Percentiles rank a stretch among this genome's conserved stretches.
Conservation (phyloP, 1,140 invertebrate genomes). For the Melipona quadrifasciata region DNA sequence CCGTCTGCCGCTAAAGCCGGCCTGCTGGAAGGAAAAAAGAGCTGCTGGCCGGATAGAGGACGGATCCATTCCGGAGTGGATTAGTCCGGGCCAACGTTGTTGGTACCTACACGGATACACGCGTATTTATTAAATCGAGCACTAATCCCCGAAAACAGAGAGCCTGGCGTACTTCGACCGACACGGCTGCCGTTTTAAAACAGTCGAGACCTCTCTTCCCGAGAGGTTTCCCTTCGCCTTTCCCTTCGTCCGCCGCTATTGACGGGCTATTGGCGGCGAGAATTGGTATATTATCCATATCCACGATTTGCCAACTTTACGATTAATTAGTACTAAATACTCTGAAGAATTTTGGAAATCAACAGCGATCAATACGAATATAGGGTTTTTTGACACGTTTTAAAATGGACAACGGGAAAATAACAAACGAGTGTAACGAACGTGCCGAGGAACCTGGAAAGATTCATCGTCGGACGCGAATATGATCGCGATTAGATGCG, state of each 20-base stretch:
- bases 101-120: slow-evolving; percentile 66
- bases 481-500: slow-evolving; percentile 52
- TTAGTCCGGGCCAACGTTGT: slow-evolving; percentile 54
- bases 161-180: slow-evolving; percentile 7
- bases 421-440: slow-evolving; percentile 67
- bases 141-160: slow-evolving; percentile 43
- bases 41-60: slow-evolving; percentile 43
- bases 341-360: too few species aligned
- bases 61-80: slow-evolving; percentile 63
- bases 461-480: slow-evolving; percentile 33
- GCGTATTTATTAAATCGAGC: slow-evolving; percentile 64
- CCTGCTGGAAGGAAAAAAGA: slow-evolving; percentile 50
- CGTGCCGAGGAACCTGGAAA: slow-evolving; percentile 26
- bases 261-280: not conserved
- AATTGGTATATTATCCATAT: too few species aligned
- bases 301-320: too few species aligned
- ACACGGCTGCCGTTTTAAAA: slow-evolving; percentile 16
- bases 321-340: too few species aligned
- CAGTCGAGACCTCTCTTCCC: not conserved
- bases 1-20: slow-evolving; percentile 63
- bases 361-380: too few species aligned
- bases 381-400: too few species aligned
- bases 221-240: not conserved
- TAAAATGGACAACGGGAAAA: slow-evolving; percentile 69
- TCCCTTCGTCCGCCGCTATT: not conserved